Evolutionary conservation across 2,113 vertebrate genomes (phyloP).

Genomic region (Cephalopholis sonnerati): DNA sequence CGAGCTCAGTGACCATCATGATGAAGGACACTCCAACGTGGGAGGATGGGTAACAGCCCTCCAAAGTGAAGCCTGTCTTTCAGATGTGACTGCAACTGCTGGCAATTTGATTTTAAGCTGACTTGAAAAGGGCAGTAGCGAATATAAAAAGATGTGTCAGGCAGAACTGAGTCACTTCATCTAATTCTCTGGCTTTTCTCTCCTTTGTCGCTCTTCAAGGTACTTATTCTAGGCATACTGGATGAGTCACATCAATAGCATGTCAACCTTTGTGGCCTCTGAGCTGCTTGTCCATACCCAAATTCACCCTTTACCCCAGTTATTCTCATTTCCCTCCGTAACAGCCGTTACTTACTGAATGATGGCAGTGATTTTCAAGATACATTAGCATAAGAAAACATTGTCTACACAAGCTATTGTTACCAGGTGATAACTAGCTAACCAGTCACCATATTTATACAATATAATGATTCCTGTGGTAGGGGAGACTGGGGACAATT

Average conservation of each 20-base stretch:
- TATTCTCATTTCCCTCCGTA: not conserved
- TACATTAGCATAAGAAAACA: not conserved
- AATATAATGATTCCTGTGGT: not conserved
- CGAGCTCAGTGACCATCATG: constrained; percentile 18
- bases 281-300: not conserved
- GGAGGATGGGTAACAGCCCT: constrained; percentile 27
- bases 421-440: not conserved
- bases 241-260: constrained; percentile 62
- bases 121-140: constrained; percentile 76
- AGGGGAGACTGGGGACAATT: too few relatives aligned
- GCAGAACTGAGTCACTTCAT: constrained; percentile 70
- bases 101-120: constrained; percentile 67
- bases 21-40: not conserved
- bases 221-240: constrained; percentile 43
- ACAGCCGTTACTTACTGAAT: not conserved
- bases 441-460: not conserved
- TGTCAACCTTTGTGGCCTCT: constrained; percentile 36
- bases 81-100: constrained; percentile 34
- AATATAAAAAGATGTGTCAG: constrained; percentile 65
- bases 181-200: constrained; percentile 44
- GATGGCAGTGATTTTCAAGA: not conserved
- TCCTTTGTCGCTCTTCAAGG: constrained; percentile 48
- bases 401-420: not conserved
- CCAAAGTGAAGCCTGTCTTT: constrained; percentile 49
- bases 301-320: not conserved